These are phyloP conservation scores for Perithous albicinctus DNA, from an alignment of 2,888 invertebrate species.

Conservation along the genomic window DNA sequence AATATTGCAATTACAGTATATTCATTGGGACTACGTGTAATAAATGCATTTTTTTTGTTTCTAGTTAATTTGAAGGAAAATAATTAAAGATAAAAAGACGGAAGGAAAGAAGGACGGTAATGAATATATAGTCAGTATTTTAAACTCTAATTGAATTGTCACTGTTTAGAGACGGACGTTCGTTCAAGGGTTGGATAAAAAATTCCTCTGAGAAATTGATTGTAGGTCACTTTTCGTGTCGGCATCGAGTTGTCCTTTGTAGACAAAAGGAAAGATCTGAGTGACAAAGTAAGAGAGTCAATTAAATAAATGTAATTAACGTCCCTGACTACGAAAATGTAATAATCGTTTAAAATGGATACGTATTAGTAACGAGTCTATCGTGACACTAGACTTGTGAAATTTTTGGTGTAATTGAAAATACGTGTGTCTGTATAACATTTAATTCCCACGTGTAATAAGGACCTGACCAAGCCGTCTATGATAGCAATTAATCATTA, in stretches of 20 bases:
- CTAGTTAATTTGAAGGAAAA: neutral
- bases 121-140: conserved; percentile 7
- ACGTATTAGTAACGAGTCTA: neutral
- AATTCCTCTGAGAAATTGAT: conserved; percentile 18
- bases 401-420: conserved; percentile 3
- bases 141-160: conserved; percentile 15
- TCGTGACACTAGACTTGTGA: neutral
- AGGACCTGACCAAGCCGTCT: conserved; percentile 72
- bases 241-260: conserved; percentile 32
- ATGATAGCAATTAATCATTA: conserved; percentile 31
- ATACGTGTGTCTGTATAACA: conserved; percentile 32
- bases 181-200: conserved; percentile 15
- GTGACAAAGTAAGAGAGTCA: conserved; percentile 72
- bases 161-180: conserved; percentile 26
- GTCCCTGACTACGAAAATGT: conserved; percentile 23
- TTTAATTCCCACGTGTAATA: conserved; percentile 60
- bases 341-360: conserved; percentile 3
- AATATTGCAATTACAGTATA: neutral
- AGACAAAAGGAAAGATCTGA: neutral
- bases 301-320: conserved; percentile 70
- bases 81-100: conserved; percentile 19
- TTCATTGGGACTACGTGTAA: neutral
- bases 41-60: neutral
- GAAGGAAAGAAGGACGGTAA: conserved; percentile 53
- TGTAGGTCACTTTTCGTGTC: neutral